Base-by-base conservation (phyloP, 2,113 vertebrate species). In the Chaetodon trifascialis region DNA sequence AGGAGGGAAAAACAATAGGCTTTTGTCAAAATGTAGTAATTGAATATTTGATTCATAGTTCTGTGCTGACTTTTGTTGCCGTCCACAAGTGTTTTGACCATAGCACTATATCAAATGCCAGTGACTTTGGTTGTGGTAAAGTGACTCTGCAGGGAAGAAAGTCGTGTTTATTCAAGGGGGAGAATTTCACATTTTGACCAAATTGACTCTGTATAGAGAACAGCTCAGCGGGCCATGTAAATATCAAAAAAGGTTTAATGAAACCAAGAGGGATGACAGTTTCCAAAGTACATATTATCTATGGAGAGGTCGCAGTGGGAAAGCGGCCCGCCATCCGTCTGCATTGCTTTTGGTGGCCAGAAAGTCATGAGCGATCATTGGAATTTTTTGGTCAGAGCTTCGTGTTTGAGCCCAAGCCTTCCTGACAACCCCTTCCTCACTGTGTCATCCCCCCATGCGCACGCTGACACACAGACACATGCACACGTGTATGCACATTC, bases 111-210 rank as follows among this genome's bases (percentile, higher is more conserved):
- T 89, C 87, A 86, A 88, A 93, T 81, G 70, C 74, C 96, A 77
- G 95, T 95, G 83, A 96, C 96, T 86, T 82, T 95, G 77, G 95
- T 96, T 92, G 96, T 95, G 90, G 96, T 95, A 85, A 95, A 95
- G 92, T 83, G 94, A 94, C 36, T 96, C 84, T 69, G 77, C 88
- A 77, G 86, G 88, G 86, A 96, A 97, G 88, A 95, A 97, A 96
- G 96, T 93, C 82, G 81, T 93, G 83, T 94, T 94, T 93, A 90
- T 85, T 91, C 86, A 92, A 91, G 79, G 82, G 81, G 78, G 68
- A 90, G 87, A 90, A 90, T 92, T 93, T 93, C 84, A 87, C 74
- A 89, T 93, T 92, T 88, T 86, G 84, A 86, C 90, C 77, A 88
- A 93, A 92, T 90, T 77, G 74, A 91, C 86, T 90, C 85, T 79